Conservation (phyloP, 2,797 vertebrate species). For the Halcyon smyrnensis region DNA sequence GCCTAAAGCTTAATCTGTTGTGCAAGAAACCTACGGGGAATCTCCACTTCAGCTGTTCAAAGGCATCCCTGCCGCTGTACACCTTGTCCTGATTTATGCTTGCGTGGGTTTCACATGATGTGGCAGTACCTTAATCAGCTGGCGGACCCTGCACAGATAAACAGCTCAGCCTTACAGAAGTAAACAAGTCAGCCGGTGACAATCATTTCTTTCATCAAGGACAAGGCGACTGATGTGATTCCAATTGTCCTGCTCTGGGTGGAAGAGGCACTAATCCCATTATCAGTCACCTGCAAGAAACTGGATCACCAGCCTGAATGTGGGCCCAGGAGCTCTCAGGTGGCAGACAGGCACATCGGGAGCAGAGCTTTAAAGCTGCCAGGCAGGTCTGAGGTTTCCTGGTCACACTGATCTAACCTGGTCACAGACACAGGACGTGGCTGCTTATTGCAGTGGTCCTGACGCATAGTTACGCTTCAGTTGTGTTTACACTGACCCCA, state of each 20-base stretch:
- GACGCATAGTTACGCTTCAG: neutral
- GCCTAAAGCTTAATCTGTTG: neutral
- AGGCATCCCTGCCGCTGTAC: neutral
- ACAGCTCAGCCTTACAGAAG: neutral
- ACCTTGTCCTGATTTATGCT: constrained; percentile 18
- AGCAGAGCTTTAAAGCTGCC: neutral
- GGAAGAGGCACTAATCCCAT: neutral
- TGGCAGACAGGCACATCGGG: neutral
- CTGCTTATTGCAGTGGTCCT: neutral
- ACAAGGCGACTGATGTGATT: neutral
- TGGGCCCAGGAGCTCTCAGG: neutral
- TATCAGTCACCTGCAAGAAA: neutral
- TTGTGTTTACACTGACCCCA: neutral
- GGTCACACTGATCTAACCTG: neutral
- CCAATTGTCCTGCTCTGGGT: neutral
- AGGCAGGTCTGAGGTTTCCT: neutral
- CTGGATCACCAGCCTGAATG: neutral
- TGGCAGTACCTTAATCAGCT: constrained; percentile 31
- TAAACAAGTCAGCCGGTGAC: neutral
- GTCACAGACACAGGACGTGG: neutral
- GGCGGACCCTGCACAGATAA: neutral
- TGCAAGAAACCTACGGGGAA: neutral
- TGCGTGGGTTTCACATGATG: neutral
- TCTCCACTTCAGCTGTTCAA: neutral
- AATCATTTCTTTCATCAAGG: neutral